Evolutionary conservation across 2,888 invertebrate species (phyloP), one percentile per base, ranked within the genome.

Genomic region (Heteropelma amictum): DNA sequence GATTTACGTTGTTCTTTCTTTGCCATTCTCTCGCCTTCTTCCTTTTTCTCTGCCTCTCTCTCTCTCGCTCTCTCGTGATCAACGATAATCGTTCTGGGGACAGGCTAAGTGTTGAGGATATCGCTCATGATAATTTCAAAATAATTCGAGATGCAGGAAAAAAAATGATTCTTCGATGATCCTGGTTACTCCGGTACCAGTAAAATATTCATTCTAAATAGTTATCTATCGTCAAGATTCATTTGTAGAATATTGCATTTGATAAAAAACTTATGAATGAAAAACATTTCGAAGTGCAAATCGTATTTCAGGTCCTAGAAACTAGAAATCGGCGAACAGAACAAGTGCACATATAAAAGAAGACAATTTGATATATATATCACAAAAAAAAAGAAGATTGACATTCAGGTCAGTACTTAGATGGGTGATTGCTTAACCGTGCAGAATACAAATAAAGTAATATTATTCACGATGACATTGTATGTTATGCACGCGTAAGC

Each of bases 141-240:
- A 35, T 10, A 45, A 60, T 60, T 49, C 30, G 33, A 70, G 30
- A 68, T 38, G 38, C 70, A 38, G 53, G 47, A 33, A 26, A 5
- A 19, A 14, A 33, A 14, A 49, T 30, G 40, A 49, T 30, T 8
- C 53, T 51, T 54, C n/a, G 21, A 28, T 40, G 38, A 17, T 60
- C 26, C 70, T 75, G 65, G 67, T 56, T 71, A 71, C 75, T 63
- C 61, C 49, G 56, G 70, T 21, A 75, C 70, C 75, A 71, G 75
- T 71, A 10, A 54, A 67, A 49, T 33, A 17, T 42, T 14, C 8
- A 7, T 28, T 21, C 10, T n/a, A 56, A 26, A n/a, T n/a, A 10
- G 30, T 7, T 33, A n/a, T 40, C 64, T 38, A 64, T 35, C n/a
- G 21, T 56, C 49, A 23, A 38, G 14, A 30, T 30, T 19, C 21